Evolutionary conservation across 2,113 vertebrate genomes (phyloP), one percentile per base, ranked within the genome.

Genomic region (Oreochromis spilurus): DNA sequence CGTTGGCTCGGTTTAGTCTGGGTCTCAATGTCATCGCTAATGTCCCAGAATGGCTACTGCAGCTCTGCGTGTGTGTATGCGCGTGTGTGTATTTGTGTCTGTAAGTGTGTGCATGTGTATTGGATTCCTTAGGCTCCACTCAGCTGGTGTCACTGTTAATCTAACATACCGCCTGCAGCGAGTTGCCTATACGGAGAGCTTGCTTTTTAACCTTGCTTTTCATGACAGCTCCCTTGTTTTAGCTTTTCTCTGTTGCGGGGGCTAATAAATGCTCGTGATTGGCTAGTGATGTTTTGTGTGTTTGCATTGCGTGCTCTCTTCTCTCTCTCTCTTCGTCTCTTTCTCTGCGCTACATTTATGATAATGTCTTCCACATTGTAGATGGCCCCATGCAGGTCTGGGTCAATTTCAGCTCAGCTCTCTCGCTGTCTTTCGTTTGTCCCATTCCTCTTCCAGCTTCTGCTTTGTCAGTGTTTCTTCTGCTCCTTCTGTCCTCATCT

Each of bases 81-180:
- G 24, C 1, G 40, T 26, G 70, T 65, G 67, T 65, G 70, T 65
- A 72, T 85, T 58, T 65, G 84, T 81, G 62, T 90, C 77, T 84
- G 36, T 85, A 45, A 85, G 91, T 84, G 83, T 83, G 84, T 79
- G 36, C 84, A 86, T 88, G 70, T 85, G 89, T 87, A 90, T 84
- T 89, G 70, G 89, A 93, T 93, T 94, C 87, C 88, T 93, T 88
- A 89, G 92, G 90, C 92, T 90, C 84, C 83, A 70, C 89, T 93
- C 86, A 89, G 92, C 90, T 88, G 26, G 90, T 94, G 93, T 96
- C 94, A 91, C 75, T 93, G 94, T 95, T 94, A 95, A 95, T 95
- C 93, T 92, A 93, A 92, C 93, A 93, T 88, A 90, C 82, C 55
- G 90, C 88, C 92, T 93, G 92, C 92, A 88, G 93, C 83, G 12